These are phyloP conservation scores for Hestina assimilis DNA, from an alignment of 1,140 invertebrate species.

Conservation along the genomic window DNA sequence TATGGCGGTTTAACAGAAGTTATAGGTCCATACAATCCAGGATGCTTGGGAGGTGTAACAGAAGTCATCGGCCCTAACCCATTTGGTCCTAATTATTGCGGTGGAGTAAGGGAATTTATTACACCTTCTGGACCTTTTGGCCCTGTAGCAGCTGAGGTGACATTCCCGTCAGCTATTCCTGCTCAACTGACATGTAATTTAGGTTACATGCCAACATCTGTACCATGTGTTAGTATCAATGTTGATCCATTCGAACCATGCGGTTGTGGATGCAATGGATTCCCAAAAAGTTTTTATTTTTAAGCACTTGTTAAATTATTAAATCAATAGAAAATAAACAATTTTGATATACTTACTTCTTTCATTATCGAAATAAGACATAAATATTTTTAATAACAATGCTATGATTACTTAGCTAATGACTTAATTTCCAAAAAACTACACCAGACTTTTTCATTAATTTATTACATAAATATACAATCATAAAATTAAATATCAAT, in stretches of 20 bases:
- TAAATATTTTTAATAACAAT: neutral
- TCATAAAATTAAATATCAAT: neutral
- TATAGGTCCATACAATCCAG: constrained; percentile 4
- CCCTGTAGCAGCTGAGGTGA: constrained; percentile 34
- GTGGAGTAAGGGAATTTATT: constrained; percentile 17
- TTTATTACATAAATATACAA: no score
- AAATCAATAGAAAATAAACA: constrained; percentile 4
- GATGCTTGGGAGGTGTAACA: neutral
- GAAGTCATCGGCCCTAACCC: constrained; percentile 9
- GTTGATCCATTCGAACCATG: constrained; percentile 36
- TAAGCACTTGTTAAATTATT: constrained; percentile 12
- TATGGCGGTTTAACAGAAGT: constrained; percentile 15
- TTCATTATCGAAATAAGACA: neutral
- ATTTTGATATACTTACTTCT: neutral
- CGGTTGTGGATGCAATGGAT: constrained; percentile 23
- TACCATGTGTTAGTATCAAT: constrained; percentile 38
- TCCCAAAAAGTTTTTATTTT: constrained; percentile 19
- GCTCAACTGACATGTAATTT: constrained; percentile 42
- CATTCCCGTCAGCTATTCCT: constrained; percentile 38
- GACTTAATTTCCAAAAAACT: no score
- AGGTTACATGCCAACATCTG: constrained; percentile 32
- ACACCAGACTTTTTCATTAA: no score
- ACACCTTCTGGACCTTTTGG: constrained; percentile 18
- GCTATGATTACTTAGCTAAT: neutral
- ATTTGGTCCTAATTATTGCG: constrained; percentile 16